Conservation (phyloP, 2,113 vertebrate species). For the Percopsis transmontana region DNA sequence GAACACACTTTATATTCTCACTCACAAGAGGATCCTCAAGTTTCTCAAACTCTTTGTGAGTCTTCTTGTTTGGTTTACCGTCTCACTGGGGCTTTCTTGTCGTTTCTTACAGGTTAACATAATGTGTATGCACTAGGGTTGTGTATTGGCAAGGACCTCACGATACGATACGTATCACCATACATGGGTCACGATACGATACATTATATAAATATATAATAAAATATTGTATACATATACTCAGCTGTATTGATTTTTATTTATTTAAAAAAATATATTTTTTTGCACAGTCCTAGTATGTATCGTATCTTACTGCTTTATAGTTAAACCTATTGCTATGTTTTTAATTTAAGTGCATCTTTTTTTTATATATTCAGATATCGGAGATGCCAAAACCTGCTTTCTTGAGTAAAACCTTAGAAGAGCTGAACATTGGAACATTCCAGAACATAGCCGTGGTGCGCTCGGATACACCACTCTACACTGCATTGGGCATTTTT, state of each 20-base stretch:
- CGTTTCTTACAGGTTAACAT: not conserved
- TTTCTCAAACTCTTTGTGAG: constrained; percentile 98
- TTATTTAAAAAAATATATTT: too few relatives aligned
- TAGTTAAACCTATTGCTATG: not conserved
- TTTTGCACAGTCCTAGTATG: not conserved
- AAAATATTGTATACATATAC: too few relatives aligned
- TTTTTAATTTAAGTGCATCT: not conserved
- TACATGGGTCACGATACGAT: too few relatives aligned
- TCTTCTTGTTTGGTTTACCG: constrained; percentile 11
- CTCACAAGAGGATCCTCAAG: constrained; percentile 98
- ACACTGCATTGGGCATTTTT: constrained; percentile 94
- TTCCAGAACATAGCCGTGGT: constrained; percentile 92
- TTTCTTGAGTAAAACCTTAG: constrained; percentile 86
- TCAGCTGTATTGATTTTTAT: too few relatives aligned
- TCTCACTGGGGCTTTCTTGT: not conserved
- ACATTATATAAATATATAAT: too few relatives aligned
- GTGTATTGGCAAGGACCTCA: too few relatives aligned
- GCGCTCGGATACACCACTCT: constrained; percentile 88
- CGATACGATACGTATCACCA: too few relatives aligned
- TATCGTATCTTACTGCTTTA: not conserved
- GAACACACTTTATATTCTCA: constrained; percentile 96
- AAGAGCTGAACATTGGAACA: constrained; percentile 90
- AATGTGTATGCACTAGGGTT: not conserved
- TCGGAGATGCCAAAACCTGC: constrained; percentile 93
- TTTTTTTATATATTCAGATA: constrained; percentile 77